Evolutionary conservation across 2,797 vertebrate species (phyloP).

Genomic region (Lacerta bilineata): DNA sequence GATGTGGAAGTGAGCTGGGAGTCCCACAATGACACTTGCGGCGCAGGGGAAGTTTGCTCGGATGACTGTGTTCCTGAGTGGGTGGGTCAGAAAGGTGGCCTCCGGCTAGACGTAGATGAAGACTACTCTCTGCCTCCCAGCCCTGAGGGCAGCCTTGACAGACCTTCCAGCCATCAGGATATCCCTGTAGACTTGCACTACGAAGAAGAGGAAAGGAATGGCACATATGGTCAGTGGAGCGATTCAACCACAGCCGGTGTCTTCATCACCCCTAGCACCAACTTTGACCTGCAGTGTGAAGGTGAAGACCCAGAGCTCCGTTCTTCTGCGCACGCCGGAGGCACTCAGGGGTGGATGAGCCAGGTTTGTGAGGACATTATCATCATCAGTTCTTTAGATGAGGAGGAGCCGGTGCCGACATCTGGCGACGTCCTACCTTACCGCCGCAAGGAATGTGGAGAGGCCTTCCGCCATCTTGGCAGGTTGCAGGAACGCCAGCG

Average conservation of each 20-base stretch:
- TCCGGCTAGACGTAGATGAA: constrained; percentile 30
- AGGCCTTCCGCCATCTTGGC: neutral
- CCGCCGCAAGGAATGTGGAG: neutral
- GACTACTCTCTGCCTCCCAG: constrained; percentile 3
- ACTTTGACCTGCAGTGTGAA: constrained; percentile 11
- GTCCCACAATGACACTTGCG: constrained; percentile 22
- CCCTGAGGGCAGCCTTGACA: neutral
- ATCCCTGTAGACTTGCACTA: neutral
- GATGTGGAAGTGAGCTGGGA: constrained; percentile 13
- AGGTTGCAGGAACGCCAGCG: neutral
- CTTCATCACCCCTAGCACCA: constrained; percentile 4
- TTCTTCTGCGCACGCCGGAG: constrained; percentile 28
- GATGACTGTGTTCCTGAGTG: neutral
- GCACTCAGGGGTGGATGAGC: constrained; percentile 17
- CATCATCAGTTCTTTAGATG: constrained; percentile 8
- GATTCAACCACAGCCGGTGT: neutral
- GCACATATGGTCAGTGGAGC: neutral
- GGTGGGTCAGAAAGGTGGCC: constrained; percentile 23
- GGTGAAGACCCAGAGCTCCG: constrained; percentile 7
- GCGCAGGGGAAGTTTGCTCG: constrained; percentile 11
- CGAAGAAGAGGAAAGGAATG: constrained; percentile 13
- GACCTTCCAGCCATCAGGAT: neutral
- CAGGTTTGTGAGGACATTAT: neutral
- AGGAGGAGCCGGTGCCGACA: neutral
- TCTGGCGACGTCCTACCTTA: constrained; percentile 9